Percentiles rank a stretch among this genome's conserved stretches.
phyloP scores from a whole-genome alignment of 2,888 invertebrate species.

The Parapristionchus giblindavisi region DNA sequence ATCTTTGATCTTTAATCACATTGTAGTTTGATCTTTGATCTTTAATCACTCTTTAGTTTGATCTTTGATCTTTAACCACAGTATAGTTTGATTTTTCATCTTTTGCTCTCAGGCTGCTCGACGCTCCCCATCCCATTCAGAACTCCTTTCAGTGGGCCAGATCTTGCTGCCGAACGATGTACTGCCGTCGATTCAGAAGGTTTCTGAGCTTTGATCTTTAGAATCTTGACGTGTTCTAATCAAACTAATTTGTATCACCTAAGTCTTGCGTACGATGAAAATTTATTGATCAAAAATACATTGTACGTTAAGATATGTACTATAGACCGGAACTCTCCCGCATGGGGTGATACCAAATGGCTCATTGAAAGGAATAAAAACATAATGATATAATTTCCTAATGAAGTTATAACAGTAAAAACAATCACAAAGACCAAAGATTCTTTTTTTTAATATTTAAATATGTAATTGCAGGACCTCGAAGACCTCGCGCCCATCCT shows the following conservation, averaged over 20 bases:
- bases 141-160: conserved; percentile 50
- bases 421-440: not conserved
- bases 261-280: no score
- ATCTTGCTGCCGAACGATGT: conserved; percentile 41
- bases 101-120: conserved; percentile 42
- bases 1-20: not conserved
- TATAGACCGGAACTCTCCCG: no score
- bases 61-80: not conserved
- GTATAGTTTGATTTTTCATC: not conserved
- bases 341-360: no score
- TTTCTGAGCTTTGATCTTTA: not conserved
- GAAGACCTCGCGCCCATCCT: conserved; percentile 37
- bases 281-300: no score
- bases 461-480: conserved; percentile 6
- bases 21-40: conserved; percentile 19
- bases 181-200: conserved; percentile 28
- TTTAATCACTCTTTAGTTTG: conserved; percentile 10
- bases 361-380: no score
- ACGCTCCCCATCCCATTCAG: conserved; percentile 44
- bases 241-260: no score
- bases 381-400: no score
- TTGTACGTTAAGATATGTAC: no score
- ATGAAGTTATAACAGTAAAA: no score
- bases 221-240: no score
- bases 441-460: not conserved